phyloP scores from a whole-genome alignment of 2,797 vertebrate species.

The Crax fasciolata region DNA sequence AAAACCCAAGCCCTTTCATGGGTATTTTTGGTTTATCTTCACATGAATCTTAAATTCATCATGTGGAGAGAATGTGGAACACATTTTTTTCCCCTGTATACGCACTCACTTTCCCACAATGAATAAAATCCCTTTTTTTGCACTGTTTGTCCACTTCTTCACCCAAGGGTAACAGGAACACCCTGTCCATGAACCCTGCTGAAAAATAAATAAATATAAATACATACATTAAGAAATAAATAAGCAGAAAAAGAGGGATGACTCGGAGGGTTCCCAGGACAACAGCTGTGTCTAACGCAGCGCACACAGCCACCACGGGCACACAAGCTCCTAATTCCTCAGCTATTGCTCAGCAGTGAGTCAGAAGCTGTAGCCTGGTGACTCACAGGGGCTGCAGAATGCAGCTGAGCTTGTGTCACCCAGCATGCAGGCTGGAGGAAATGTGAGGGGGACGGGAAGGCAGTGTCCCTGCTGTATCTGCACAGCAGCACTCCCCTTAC shows the following conservation, averaged over 20 bases:
- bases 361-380: constrained; percentile 12
- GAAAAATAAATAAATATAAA: constrained; percentile 31
- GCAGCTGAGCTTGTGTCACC: not conserved
- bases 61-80: constrained; percentile 70
- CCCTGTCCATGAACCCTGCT: constrained; percentile 48
- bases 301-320: not conserved
- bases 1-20: constrained; percentile 64
- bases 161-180: constrained; percentile 65
- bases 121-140: constrained; percentile 66
- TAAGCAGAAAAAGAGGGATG: not conserved
- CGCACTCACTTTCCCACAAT: constrained; percentile 58
- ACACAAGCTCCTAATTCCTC: constrained; percentile 48
- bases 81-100: not conserved
- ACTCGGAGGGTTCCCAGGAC: constrained; percentile 24
- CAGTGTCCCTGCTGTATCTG: not conserved
- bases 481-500: not conserved
- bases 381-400: constrained; percentile 19
- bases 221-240: not conserved
- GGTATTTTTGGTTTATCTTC: constrained; percentile 72
- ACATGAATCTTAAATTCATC: constrained; percentile 67
- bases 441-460: constrained; percentile 19
- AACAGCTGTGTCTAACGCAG: constrained; percentile 8
- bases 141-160: constrained; percentile 36
- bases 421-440: not conserved
- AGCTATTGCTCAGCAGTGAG: constrained; percentile 70